Evolutionary conservation across 2,797 vertebrate genomes (phyloP).

Genomic region (Gobio occitaniae): DNA sequence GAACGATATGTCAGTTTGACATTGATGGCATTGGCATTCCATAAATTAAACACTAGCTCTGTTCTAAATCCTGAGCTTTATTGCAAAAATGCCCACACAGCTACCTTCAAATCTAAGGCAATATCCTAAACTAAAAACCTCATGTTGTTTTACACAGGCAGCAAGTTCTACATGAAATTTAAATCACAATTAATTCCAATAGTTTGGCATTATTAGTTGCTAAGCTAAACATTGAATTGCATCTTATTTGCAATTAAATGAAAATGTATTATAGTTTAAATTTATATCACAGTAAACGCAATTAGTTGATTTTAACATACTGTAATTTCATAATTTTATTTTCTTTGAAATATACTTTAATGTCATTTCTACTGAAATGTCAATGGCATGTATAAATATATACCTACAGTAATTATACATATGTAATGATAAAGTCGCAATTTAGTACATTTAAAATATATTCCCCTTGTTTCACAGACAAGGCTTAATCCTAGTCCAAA

Average conservation of each 20-base stretch:
- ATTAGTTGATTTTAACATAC: background rate
- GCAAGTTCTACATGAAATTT: background rate
- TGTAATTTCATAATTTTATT: background rate
- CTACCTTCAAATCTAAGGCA: background rate
- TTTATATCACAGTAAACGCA: background rate
- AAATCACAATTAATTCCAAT: background rate
- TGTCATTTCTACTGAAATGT: too few species aligned
- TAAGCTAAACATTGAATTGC: background rate
- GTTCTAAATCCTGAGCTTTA: background rate
- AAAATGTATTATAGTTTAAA: background rate
- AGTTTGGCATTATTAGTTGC: background rate
- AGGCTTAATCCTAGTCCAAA: too few species aligned
- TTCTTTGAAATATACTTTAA: background rate
- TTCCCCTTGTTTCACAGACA: too few species aligned
- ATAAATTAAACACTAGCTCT: slow-evolving; percentile 6
- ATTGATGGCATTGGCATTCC: background rate
- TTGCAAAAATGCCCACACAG: background rate
- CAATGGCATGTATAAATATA: too few species aligned
- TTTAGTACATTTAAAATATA: too few species aligned
- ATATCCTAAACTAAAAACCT: background rate
- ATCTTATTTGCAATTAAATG: background rate
- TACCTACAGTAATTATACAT: too few species aligned
- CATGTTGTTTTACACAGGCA: background rate
- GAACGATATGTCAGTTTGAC: slow-evolving; percentile 7
- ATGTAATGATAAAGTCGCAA: too few species aligned